Evolutionary conservation across 2,113 vertebrate species (phyloP).

Genomic region (Alces alces): DNA sequence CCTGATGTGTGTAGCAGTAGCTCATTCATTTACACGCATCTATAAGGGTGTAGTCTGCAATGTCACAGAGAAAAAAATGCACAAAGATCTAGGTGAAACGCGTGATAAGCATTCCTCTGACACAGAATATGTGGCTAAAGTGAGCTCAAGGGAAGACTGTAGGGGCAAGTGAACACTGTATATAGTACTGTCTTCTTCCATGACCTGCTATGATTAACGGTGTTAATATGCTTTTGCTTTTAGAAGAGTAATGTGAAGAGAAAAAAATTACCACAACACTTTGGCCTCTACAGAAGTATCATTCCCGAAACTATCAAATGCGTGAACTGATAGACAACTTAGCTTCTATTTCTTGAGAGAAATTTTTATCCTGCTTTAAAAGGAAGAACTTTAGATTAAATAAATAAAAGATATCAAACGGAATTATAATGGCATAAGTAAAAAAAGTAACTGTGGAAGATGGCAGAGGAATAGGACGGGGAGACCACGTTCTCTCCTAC

Average conservation of each 20-base stretch:
- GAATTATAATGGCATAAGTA: neutral
- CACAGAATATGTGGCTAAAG: neutral
- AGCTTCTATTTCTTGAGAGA: neutral
- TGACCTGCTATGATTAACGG: neutral
- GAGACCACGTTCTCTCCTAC: too few relatives aligned
- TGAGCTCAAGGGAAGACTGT: neutral
- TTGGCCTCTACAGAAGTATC: neutral
- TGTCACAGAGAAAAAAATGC: neutral
- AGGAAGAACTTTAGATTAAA: neutral
- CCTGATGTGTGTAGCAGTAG: neutral
- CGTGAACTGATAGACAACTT: neutral
- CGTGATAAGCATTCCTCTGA: neutral
- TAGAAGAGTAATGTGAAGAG: neutral
- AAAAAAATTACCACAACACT: neutral
- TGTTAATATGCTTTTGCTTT: neutral
- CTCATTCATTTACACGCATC: neutral
- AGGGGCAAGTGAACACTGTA: neutral
- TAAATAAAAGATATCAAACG: neutral
- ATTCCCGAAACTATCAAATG: neutral
- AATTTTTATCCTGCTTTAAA: slow-evolving; percentile 11
- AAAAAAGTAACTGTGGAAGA: neutral
- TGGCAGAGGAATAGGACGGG: too few relatives aligned
- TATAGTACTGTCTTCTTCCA: neutral
- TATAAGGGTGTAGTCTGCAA: neutral
- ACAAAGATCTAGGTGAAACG: neutral